Evolutionary conservation across 2,113 vertebrate species (phyloP).

Genomic region (Lucifuga dentata): DNA sequence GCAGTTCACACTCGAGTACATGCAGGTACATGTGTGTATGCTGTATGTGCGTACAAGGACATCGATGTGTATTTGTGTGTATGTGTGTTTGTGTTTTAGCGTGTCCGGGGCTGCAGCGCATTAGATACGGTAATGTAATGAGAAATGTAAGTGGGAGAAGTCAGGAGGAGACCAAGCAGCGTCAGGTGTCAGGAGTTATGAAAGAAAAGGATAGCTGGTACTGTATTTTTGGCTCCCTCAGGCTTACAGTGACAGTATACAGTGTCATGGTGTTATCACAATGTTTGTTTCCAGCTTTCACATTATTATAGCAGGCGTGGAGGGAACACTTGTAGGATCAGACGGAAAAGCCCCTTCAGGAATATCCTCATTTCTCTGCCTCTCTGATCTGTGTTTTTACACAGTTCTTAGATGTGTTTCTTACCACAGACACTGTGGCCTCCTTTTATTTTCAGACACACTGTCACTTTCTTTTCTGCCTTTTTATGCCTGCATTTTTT

Average conservation of each 20-base stretch:
- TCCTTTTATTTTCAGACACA: constrained; percentile 14
- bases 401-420: constrained; percentile 47
- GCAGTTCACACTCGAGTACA: background rate
- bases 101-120: background rate
- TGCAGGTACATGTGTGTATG: constrained; percentile 5
- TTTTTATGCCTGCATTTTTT: constrained; percentile 28
- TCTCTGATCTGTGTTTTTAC: constrained; percentile 57
- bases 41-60: background rate
- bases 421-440: constrained; percentile 1
- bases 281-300: constrained; percentile 61
- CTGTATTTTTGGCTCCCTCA: constrained; percentile 51
- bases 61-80: background rate
- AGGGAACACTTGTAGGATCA: constrained; percentile 64
- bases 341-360: constrained; percentile 56
- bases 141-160: constrained; percentile 24
- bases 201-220: constrained; percentile 33
- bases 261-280: constrained; percentile 41
- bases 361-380: constrained; percentile 53
- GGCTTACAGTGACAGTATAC: constrained; percentile 51
- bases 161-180: constrained; percentile 26
- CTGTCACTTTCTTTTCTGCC: constrained; percentile 13
- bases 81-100: constrained; percentile 1
- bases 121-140: constrained; percentile 24
- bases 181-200: constrained; percentile 50
- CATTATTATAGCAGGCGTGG: constrained; percentile 48